Conservation (phyloP, 2,113 vertebrate genomes). For the Heliornis fulica region DNA sequence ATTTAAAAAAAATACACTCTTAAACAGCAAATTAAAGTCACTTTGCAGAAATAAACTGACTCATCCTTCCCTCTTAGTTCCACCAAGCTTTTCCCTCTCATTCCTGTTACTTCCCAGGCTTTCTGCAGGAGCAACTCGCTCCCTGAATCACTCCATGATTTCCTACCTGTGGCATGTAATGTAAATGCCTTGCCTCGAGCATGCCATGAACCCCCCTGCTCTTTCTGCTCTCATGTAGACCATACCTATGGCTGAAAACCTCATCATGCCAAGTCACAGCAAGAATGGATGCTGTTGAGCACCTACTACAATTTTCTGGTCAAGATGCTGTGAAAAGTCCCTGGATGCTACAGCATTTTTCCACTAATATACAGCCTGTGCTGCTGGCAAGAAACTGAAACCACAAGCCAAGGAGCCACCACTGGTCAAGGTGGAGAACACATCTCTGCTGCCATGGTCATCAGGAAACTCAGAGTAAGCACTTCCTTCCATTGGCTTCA, state of each 20-base stretch:
- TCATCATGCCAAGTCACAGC: not conserved
- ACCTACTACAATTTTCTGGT: not conserved
- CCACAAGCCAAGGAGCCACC: not conserved
- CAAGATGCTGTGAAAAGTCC: not conserved
- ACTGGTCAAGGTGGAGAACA: not conserved
- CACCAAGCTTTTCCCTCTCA: not conserved
- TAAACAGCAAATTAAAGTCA: not conserved
- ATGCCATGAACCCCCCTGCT: not conserved
- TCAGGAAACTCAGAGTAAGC: not conserved
- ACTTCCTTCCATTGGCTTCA: not conserved
- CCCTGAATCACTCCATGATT: not conserved
- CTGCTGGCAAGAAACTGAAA: not conserved
- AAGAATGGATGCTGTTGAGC: not conserved
- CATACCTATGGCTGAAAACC: not conserved
- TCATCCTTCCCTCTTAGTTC: not conserved
- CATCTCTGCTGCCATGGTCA: not conserved
- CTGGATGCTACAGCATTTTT: not conserved
- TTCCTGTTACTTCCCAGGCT: not conserved
- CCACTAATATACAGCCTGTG: not conserved
- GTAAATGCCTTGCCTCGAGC: not conserved
- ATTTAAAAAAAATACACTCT: not conserved
- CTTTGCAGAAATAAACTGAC: not conserved
- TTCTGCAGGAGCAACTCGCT: not conserved
- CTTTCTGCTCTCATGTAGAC: not conserved
- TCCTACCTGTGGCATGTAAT: not conserved